Evolutionary conservation across 2,888 invertebrate species (phyloP).

Genomic region (Caprella mutica): DNA sequence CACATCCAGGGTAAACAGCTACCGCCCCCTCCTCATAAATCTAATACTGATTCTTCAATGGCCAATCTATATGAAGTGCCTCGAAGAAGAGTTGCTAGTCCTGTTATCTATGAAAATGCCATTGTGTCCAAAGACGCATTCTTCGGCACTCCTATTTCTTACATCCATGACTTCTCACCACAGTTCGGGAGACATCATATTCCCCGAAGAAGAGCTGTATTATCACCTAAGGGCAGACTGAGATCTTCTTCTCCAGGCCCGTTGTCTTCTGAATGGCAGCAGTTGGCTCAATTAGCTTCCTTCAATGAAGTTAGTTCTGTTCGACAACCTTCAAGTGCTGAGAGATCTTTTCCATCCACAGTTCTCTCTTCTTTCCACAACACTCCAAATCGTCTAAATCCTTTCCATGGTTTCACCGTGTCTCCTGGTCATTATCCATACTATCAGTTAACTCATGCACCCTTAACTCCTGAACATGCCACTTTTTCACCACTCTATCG

Average conservation of each 20-base stretch:
- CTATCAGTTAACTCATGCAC: neutral
- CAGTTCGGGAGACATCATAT: conserved; percentile 33
- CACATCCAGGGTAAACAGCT: neutral
- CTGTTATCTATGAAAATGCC: conserved; percentile 8
- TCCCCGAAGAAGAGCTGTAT: conserved; percentile 24
- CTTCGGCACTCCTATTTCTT: too few species aligned
- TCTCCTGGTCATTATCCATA: conserved; percentile 3
- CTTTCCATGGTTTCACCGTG: conserved; percentile 10
- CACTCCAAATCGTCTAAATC: conserved; percentile 27
- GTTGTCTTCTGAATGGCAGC: conserved; percentile 33
- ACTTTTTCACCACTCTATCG: conserved; percentile 17
- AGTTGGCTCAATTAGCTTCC: conserved; percentile 32
- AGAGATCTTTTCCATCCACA: conserved; percentile 38
- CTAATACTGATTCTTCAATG: conserved; percentile 27
- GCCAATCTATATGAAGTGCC: conserved; percentile 24
- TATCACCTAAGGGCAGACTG: conserved; percentile 35
- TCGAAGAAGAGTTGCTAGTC: neutral
- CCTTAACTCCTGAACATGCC: conserved; percentile 15
- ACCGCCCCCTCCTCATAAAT: conserved; percentile 22
- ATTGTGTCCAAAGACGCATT: neutral
- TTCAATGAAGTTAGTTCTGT: conserved; percentile 37
- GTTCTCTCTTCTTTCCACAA: conserved; percentile 34
- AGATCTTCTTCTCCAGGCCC: conserved; percentile 38
- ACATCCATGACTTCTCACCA: too few species aligned
- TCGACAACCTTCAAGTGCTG: conserved; percentile 35